Evolutionary conservation across 2,113 vertebrate genomes (phyloP), one percentile per base, ranked within the genome.

Genomic region (Zosterops borbonicus): DNA sequence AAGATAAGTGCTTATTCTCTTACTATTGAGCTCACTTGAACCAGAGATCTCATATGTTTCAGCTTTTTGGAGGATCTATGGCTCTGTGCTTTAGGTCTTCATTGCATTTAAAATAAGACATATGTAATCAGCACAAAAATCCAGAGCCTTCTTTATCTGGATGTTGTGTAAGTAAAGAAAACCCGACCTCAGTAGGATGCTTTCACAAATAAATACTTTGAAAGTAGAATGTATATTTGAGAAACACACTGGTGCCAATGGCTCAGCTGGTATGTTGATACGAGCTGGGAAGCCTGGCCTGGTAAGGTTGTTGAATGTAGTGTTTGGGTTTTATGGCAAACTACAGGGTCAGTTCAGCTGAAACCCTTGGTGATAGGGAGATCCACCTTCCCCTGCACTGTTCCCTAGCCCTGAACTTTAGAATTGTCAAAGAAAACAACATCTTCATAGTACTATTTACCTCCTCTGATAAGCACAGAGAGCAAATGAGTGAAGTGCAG

Each of bases 251-350:
- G 15, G 20, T 75, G 15, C 12, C 11, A 33, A 0, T 69, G 42
- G 8, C 31, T 79, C 28, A 17, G 17, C 27, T 59, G 11, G 4
- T 50, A 29, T 33, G 23, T 27, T 86, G 55, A 84, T 39, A 16
- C 5, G 14, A 44, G 27, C 27, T 28, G 14, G 28, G 35, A 81
- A 77, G 21, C 15, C 17, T 46, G 24, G 2, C 1, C 0, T 25
- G 17, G 5, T n/a, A 2, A 56, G 12, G n/a, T n/a, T 83, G 19
- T 20, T 53, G 71, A 46, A 46, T 18, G 3, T 35, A 29, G 6
- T 2, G 13, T 6, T 77, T 33, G 3, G 10, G 16, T 3, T 19
- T 83, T 56, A 44, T 14, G 14, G 27, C 22, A 90, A 90, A 52
- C 12, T n/a, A n/a, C 28, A 71, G 42, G 3, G 10, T 80, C 29